phyloP scores from a whole-genome alignment of 1,140 invertebrate species.

The Diachasma alloeum region DNA sequence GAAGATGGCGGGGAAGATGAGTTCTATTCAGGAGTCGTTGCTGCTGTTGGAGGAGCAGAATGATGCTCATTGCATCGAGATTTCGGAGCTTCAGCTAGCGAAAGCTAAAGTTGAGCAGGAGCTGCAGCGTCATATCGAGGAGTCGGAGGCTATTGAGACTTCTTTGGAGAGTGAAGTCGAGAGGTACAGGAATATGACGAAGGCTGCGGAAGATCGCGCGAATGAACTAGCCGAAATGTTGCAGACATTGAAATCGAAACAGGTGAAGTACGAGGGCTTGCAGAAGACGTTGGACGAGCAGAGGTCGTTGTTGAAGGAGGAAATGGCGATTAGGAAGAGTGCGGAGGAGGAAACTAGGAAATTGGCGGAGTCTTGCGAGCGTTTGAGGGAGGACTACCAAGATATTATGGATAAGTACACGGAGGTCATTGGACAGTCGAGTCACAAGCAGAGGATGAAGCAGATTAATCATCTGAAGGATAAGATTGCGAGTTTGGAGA shows the following conservation, averaged over 20 bases:
- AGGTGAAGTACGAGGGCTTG: slow-evolving; percentile 46
- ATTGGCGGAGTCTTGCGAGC: slow-evolving; percentile 40
- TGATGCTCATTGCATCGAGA: slow-evolving; percentile 46
- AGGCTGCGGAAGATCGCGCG: slow-evolving; percentile 33
- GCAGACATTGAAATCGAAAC: slow-evolving; percentile 31
- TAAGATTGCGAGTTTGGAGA: slow-evolving; percentile 66
- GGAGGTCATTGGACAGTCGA: slow-evolving; percentile 72
- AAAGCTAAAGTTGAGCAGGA: slow-evolving; percentile 46
- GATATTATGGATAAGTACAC: slow-evolving; percentile 70
- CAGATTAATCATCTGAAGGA: slow-evolving; percentile 72
- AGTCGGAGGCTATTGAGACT: slow-evolving; percentile 30
- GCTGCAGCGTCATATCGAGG: slow-evolving; percentile 40
- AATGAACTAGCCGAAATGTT: slow-evolving; percentile 30
- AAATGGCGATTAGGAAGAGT: background rate
- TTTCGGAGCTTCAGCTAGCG: slow-evolving; percentile 44
- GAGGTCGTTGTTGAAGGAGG: slow-evolving; percentile 36
- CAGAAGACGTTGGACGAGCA: slow-evolving; percentile 35
- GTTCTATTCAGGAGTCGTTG: slow-evolving; percentile 43
- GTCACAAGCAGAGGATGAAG: slow-evolving; percentile 75
- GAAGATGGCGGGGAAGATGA: slow-evolving; percentile 48
- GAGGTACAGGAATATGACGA: slow-evolving; percentile 18
- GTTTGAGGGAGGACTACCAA: slow-evolving; percentile 59
- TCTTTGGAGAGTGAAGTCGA: slow-evolving; percentile 27
- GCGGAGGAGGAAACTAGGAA: slow-evolving; percentile 42
- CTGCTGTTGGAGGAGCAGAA: slow-evolving; percentile 51